Evolutionary conservation across 2,113 vertebrate genomes (phyloP).

Genomic region (Ptilorrhoa leucosticta): DNA sequence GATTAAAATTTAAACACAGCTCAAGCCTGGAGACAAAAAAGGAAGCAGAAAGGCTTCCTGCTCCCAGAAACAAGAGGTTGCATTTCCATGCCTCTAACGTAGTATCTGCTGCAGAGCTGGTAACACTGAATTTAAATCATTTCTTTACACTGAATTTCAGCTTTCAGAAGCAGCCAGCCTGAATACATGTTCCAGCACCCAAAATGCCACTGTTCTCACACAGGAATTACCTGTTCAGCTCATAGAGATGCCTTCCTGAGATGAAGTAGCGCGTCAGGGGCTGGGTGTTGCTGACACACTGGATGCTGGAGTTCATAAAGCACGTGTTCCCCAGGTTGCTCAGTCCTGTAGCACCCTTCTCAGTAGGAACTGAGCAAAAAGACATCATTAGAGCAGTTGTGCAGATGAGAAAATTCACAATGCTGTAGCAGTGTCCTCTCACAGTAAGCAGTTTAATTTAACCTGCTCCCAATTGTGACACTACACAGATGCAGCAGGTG

Average conservation of each 20-base stretch:
- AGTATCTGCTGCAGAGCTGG: neutral
- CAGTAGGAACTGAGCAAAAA: conserved; percentile 86
- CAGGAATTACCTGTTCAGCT: conserved; percentile 89
- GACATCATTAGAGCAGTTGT: neutral
- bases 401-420: neutral
- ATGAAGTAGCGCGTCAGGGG: conserved; percentile 95
- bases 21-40: neutral
- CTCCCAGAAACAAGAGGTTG: neutral
- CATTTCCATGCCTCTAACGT: neutral
- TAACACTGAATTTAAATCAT: neutral
- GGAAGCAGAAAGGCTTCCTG: neutral
- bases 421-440: neutral
- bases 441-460: neutral
- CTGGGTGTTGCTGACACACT: conserved; percentile 98
- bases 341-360: conserved; percentile 96
- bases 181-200: neutral
- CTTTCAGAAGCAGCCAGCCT: neutral
- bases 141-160: neutral
- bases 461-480: neutral
- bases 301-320: conserved; percentile 99
- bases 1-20: neutral
- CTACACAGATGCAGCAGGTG: neutral
- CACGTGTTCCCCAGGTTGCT: conserved; percentile 98
- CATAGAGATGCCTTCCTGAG: conserved; percentile 95
- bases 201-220: neutral